phyloP scores from a whole-genome alignment of 2,113 vertebrate genomes.

The Meleagris gallopavo region DNA sequence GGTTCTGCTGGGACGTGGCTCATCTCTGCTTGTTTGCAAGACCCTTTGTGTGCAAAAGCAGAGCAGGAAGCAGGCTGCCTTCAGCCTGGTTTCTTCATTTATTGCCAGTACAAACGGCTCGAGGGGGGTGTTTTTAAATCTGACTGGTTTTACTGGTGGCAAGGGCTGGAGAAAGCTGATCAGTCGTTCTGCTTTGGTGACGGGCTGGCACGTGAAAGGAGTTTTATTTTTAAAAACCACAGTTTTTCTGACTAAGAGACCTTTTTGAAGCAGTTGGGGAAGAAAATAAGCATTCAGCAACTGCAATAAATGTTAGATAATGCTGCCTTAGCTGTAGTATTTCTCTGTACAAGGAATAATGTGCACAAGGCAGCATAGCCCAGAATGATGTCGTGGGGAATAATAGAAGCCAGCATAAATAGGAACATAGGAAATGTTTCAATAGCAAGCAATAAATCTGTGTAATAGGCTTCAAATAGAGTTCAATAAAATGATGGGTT shows the following conservation, averaged over 20 bases:
- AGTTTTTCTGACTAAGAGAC: not conserved
- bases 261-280: not conserved
- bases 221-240: not conserved
- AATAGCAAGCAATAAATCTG: not conserved
- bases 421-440: not conserved
- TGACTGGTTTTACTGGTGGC: not conserved
- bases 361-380: not conserved
- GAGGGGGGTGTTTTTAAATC: not conserved
- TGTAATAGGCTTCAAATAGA: not conserved
- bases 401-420: not conserved
- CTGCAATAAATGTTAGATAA: not conserved
- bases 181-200: not conserved
- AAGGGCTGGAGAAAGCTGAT: not conserved
- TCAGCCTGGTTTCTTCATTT: not conserved
- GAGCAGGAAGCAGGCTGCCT: not conserved
- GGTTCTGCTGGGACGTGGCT: fast-evolving
- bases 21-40: not conserved
- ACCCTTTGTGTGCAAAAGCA: not conserved
- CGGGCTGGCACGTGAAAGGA: not conserved
- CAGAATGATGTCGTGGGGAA: not conserved
- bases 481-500: not conserved
- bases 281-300: not conserved
- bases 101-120: not conserved
- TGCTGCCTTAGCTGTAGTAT: not conserved
- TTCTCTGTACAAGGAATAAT: not conserved